phyloP scores from a whole-genome alignment of 2,113 vertebrate species.

The Cyphomyrus discorhynchus region DNA sequence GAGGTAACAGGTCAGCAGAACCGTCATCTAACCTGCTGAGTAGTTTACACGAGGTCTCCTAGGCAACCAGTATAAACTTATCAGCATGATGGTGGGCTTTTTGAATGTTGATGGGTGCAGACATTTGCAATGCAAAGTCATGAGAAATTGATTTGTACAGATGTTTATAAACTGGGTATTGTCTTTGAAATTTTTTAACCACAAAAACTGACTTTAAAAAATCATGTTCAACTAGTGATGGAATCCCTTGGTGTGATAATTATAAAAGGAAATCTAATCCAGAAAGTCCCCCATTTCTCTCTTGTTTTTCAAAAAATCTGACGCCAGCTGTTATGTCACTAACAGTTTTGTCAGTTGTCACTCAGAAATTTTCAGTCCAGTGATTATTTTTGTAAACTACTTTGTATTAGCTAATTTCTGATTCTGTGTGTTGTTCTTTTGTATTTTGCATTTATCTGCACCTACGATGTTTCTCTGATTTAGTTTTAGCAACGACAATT shows the following conservation, averaged over 20 bases:
- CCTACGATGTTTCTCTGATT: not conserved
- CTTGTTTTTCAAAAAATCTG: not conserved
- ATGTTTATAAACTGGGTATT: not conserved
- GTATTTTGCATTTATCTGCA: not conserved
- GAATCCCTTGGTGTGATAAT: not conserved
- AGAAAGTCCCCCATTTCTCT: not conserved
- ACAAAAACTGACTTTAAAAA: not conserved
- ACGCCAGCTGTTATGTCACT: not conserved
- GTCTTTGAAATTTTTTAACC: not conserved
- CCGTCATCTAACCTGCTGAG: not conserved
- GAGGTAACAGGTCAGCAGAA: not conserved
- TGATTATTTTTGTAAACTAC: not conserved
- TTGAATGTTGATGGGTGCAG: not conserved
- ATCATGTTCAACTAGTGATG: not conserved
- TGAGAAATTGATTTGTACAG: not conserved
- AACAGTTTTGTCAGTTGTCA: not conserved
- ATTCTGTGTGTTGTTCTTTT: not conserved
- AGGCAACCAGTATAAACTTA: not conserved
- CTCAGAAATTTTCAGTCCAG: not conserved
- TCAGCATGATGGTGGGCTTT: not conserved
- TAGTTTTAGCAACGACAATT: not conserved
- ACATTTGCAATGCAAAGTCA: not conserved
- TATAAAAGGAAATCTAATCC: not conserved
- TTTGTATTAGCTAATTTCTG: not conserved
- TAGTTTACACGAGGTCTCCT: not conserved